These are phyloP conservation scores for Champsocephalus esox DNA, from an alignment of 2,797 vertebrate species.

Conservation along the genomic window DNA sequence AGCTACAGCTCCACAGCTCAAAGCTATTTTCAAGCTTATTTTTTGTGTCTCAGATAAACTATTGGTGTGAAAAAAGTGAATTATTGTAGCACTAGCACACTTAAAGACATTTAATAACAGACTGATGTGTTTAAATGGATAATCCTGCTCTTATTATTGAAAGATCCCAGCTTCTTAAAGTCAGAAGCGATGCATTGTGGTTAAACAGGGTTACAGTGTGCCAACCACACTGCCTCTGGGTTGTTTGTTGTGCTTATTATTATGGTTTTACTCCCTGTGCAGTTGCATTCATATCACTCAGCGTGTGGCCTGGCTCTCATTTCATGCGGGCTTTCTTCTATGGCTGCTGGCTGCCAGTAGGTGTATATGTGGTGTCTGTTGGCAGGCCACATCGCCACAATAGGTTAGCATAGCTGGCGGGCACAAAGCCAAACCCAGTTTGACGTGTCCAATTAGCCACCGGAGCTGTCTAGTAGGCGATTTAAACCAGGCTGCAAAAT, in stretches of 20 bases:
- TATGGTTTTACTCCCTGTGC: slow-evolving; percentile 14
- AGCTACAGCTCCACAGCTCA: not conserved
- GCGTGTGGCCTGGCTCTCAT: slow-evolving; percentile 35
- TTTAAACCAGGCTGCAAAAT: slow-evolving; percentile 14
- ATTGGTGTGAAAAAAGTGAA: not conserved
- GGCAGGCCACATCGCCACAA: slow-evolving; percentile 29
- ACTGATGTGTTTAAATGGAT: not conserved
- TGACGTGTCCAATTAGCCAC: slow-evolving; percentile 63
- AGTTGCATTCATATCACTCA: slow-evolving; percentile 28
- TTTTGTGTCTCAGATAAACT: not conserved
- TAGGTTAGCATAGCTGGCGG: slow-evolving; percentile 5
- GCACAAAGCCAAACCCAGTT: slow-evolving; percentile 23
- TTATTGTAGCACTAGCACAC: not conserved
- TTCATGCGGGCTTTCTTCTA: slow-evolving; percentile 28
- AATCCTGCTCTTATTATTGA: not conserved
- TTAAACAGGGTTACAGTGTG: not conserved
- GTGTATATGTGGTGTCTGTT: slow-evolving; percentile 38
- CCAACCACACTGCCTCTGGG: not conserved
- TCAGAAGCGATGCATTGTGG: not conserved
- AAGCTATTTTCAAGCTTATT: not conserved
- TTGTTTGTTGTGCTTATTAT: slow-evolving; percentile 34
- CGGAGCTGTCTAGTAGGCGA: slow-evolving; percentile 23
- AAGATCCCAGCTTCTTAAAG: no score
- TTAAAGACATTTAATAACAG: not conserved
- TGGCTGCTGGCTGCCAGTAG: slow-evolving; percentile 41